Percentiles rank a stretch among this genome's conserved stretches.
These are phyloP conservation scores for Pituophis catenifer DNA, from an alignment of 2,113 vertebrate species.

Conservation along the genomic window DNA sequence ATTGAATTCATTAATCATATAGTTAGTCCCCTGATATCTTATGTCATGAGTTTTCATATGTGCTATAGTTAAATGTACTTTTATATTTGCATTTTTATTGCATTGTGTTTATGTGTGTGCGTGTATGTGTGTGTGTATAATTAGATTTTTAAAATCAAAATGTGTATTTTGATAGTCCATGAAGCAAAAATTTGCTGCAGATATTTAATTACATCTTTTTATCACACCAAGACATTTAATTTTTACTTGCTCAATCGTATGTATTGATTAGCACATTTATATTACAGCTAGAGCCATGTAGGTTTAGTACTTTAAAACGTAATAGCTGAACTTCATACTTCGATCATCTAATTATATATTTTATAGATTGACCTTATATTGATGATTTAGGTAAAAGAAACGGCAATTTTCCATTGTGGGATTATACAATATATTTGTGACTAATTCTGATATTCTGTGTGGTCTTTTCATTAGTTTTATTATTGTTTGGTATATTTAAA, in stretches of 20 bases:
- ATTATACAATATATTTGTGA: slow-evolving; percentile 6
- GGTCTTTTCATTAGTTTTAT: slow-evolving; percentile 30
- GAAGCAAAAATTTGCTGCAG: background rate
- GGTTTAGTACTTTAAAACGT: background rate
- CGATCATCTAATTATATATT: slow-evolving; percentile 3
- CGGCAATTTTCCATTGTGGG: background rate
- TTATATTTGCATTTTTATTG: background rate
- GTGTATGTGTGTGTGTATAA: background rate
- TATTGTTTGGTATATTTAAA: background rate
- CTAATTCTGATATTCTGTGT: slow-evolving; percentile 30
- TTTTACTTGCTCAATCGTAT: background rate
- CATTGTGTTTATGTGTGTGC: background rate
- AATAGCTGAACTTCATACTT: background rate
- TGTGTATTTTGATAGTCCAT: background rate
- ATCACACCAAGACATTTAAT: background rate
- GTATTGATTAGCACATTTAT: slow-evolving; percentile 14
- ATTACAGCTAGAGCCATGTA: background rate
- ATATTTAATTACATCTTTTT: slow-evolving; percentile 10
- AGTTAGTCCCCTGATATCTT: background rate
- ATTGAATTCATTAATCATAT: background rate
- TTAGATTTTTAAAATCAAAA: background rate
- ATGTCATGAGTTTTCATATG: background rate
- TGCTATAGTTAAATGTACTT: background rate
- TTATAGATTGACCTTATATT: background rate
- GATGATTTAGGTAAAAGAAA: slow-evolving; percentile 21